Conservation (phyloP, 2,888 invertebrate species). For the Drosophila cognata region DNA sequence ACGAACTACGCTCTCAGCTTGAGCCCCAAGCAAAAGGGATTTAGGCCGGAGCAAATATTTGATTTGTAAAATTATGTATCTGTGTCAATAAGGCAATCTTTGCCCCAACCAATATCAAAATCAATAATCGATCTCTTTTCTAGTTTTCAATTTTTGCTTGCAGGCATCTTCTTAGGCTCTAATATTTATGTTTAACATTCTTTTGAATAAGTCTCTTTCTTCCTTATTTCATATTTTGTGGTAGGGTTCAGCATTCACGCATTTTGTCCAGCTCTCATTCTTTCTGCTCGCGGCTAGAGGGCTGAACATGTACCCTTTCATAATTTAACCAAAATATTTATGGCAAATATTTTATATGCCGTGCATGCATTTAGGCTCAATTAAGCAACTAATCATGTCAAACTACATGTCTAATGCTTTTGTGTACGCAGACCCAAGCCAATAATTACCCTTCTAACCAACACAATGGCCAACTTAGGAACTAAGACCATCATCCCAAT, state of each 20-base stretch:
- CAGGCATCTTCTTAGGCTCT: neutral
- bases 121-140: neutral
- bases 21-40: neutral
- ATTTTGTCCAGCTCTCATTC: constrained; percentile 25
- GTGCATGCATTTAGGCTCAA: constrained; percentile 78
- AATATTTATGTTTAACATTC: neutral
- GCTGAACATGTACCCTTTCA: constrained; percentile 65
- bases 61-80: neutral
- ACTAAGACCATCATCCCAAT: constrained; percentile 30
- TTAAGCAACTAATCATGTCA: constrained; percentile 79
- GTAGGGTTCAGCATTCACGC: constrained; percentile 21
- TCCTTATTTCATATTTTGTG: constrained; percentile 1
- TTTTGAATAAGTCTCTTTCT: neutral
- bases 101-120: neutral
- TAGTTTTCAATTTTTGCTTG: neutral
- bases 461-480: constrained; percentile 41
- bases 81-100: neutral
- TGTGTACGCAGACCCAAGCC: constrained; percentile 40
- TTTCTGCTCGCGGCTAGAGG: constrained; percentile 16
- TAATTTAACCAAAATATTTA: constrained; percentile 77
- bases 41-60: neutral
- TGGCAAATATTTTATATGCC: constrained; percentile 76
- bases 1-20: neutral
- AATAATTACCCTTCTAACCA: constrained; percentile 44
- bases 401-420: constrained; percentile 73